Evolutionary conservation across 2,888 invertebrate species (phyloP).

Genomic region (Capitulum mitella): DNA sequence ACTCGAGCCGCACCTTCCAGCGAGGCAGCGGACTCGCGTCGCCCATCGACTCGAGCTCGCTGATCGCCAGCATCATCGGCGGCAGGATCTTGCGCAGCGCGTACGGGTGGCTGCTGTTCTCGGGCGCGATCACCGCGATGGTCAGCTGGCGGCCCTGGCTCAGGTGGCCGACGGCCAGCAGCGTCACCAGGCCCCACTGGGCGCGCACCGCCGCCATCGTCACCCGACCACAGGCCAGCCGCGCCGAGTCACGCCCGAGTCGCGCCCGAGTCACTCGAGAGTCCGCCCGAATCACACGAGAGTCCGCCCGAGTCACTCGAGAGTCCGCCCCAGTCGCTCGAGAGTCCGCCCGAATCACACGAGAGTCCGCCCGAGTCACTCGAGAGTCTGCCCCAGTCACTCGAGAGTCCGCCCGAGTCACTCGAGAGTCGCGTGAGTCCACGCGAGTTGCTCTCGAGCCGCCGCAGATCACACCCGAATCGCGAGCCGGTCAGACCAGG

Average conservation of each 20-base stretch:
- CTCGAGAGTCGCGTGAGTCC: no score
- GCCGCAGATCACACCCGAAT: no score
- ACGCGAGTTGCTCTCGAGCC: no score
- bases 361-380: no score
- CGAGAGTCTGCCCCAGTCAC: no score
- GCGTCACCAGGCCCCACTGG: background rate
- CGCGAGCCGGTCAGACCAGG: no score
- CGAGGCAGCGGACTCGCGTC: conserved; percentile 48
- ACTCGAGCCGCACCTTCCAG: conserved; percentile 61
- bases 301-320: no score
- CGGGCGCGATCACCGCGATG: conserved; percentile 58
- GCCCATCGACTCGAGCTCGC: conserved; percentile 38
- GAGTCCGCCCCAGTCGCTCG: no score
- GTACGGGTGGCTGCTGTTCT: conserved; percentile 52
- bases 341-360: no score
- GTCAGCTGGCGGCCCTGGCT: conserved; percentile 27
- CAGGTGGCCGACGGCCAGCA: background rate
- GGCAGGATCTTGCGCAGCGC: conserved; percentile 60
- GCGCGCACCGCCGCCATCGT: background rate
- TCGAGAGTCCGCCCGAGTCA: no score
- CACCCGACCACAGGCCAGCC: background rate
- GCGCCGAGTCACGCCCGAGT: background rate
- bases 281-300: no score
- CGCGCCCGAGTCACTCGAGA: background rate
- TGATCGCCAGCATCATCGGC: conserved; percentile 61